Conservation (phyloP, 2,797 vertebrate genomes). For the Sparus aurata region DNA sequence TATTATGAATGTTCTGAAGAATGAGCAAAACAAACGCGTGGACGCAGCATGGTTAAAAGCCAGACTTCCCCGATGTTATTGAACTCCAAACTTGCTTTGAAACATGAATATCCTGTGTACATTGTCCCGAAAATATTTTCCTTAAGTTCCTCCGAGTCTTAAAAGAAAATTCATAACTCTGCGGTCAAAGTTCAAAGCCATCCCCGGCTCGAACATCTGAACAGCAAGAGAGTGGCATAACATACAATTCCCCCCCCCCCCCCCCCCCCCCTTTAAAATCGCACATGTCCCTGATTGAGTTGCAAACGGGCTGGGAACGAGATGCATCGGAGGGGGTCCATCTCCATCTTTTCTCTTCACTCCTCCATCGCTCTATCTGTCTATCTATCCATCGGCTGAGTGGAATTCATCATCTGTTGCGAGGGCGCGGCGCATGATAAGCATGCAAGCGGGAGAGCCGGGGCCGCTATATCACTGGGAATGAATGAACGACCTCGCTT, state of each 20-base stretch:
- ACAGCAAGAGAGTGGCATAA: slow-evolving; percentile 52
- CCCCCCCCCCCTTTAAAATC: slow-evolving; percentile 67
- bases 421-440: slow-evolving; percentile 83
- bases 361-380: slow-evolving; percentile 55
- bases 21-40: slow-evolving; percentile 74
- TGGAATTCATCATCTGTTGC: slow-evolving; percentile 86
- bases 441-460: slow-evolving; percentile 79
- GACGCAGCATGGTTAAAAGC: slow-evolving; percentile 70
- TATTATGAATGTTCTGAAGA: slow-evolving; percentile 71
- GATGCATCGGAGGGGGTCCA: slow-evolving; percentile 73
- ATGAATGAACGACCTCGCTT: slow-evolving; percentile 88
- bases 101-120: slow-evolving; percentile 85
- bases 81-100: slow-evolving; percentile 83
- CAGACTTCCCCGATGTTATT: slow-evolving; percentile 65
- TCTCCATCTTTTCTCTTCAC: slow-evolving; percentile 53
- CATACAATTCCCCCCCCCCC: slow-evolving; percentile 65
- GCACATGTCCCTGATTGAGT: slow-evolving; percentile 84
- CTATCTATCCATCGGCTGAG: slow-evolving; percentile 64
- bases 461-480: slow-evolving; percentile 86
- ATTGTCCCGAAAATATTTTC: slow-evolving; percentile 77
- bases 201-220: slow-evolving; percentile 62
- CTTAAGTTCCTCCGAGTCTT: slow-evolving; percentile 75
- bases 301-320: slow-evolving; percentile 75
- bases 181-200: slow-evolving; percentile 85
- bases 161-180: slow-evolving; percentile 86